phyloP scores from a whole-genome alignment of 2,888 invertebrate species.

The Pyrochroa serraticornis region DNA sequence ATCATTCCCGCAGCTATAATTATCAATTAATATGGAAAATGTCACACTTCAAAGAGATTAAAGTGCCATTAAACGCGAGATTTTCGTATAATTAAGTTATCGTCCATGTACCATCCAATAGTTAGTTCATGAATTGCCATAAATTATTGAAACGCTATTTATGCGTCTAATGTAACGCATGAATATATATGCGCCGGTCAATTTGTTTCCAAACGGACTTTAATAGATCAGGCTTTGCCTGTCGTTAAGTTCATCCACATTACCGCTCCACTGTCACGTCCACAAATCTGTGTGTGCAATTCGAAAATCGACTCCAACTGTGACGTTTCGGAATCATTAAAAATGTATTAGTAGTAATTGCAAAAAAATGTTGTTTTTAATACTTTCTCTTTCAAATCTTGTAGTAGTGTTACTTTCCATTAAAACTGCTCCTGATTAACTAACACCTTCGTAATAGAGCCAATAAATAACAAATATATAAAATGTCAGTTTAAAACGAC shows the following conservation, averaged over 20 bases:
- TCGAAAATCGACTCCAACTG: slow-evolving; percentile 46
- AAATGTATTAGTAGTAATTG: slow-evolving; percentile 55
- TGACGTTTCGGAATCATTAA: slow-evolving; percentile 39
- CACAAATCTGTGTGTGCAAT: slow-evolving; percentile 57
- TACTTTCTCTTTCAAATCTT: slow-evolving; percentile 29
- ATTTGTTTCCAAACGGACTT: slow-evolving; percentile 52
- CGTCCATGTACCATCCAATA: slow-evolving; percentile 36
- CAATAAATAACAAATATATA: no score
- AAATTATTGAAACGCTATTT: slow-evolving; percentile 43
- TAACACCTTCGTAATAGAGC: no score
- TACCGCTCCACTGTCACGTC: slow-evolving; percentile 53
- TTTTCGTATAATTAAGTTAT: slow-evolving; percentile 49
- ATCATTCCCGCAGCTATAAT: slow-evolving; percentile 8
- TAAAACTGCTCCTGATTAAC: no score
- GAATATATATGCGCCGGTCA: slow-evolving; percentile 37
- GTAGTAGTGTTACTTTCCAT: neutral
- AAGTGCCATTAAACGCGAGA: slow-evolving; percentile 47
- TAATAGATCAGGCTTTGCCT: slow-evolving; percentile 55
- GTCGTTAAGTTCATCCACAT: slow-evolving; percentile 56
- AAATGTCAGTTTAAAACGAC: no score
- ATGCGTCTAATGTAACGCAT: slow-evolving; percentile 32
- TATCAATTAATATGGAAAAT: slow-evolving; percentile 17
- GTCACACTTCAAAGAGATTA: slow-evolving; percentile 22
- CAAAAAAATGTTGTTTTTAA: slow-evolving; percentile 44
- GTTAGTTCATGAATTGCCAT: slow-evolving; percentile 43